Evolutionary conservation across 1,140 invertebrate genomes (phyloP), one percentile per base, ranked within the genome.

Genomic region (Zaprionus vittiger): DNA sequence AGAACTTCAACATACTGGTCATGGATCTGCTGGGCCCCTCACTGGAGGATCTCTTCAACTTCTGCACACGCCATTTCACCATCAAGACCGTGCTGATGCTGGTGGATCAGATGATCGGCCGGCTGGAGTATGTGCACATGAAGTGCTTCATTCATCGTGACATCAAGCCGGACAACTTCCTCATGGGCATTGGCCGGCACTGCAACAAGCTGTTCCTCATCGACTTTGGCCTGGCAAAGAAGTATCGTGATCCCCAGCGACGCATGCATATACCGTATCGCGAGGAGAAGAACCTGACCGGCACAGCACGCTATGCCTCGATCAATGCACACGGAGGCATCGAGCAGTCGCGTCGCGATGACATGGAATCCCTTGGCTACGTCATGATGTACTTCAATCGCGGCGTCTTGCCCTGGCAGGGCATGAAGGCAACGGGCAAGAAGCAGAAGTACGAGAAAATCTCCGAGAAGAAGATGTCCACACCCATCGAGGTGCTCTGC

Each of bases 21-120:
- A 99, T 99, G 98, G 98, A 99, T 93, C 94, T 99, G 55, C 94
- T 99, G 22, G 98, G 98, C 22, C 98, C 98, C 17, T 98, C 97
- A 47, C 94, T 99, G 20, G 98, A 99, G 95, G 98, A 99, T 94
- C 95, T 99, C 22, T 99, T 99, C 93, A 99, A 98, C 92, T 99
- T 99, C 94, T 99, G 98, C 93, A 96, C 97, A 34, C 95, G 98
- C 77, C 96, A 97, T 87, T 99, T 99, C 93, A 99, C 98, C 71
- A 98, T 99, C 94, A 99, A 99, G 94, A 99, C 98, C 83, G 98
- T 99, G 55, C 95, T 99, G 17, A 99, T 99, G 97, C 93, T 99
- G 79, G 98, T 98, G 85, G 98, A 99, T 93, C 98, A 98, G 93
- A 97, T 97, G 96, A 96, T 97, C 80, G 96, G 96, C 14, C 95